These are phyloP conservation scores for Hyperoodon ampullatus DNA, from an alignment of 2,113 vertebrate species.

Conservation along the genomic window DNA sequence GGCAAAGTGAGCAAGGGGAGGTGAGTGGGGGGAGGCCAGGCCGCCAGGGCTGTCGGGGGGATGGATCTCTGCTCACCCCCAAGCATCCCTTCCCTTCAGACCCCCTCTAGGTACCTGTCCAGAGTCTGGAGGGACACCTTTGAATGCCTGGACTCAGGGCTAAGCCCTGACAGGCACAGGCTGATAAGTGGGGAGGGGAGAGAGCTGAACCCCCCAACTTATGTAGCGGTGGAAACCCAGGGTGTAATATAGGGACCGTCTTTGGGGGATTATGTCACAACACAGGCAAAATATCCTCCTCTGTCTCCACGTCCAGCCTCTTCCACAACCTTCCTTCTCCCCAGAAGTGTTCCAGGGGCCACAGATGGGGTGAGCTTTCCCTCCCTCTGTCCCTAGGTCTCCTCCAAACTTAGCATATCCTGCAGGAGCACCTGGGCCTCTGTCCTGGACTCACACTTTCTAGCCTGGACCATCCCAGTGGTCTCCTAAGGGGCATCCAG, in stretches of 20 bases:
- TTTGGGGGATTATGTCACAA: not conserved
- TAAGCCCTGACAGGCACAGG: too few relatives aligned
- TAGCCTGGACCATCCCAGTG: accelerated
- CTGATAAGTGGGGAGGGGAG: not conserved
- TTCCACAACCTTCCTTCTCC: not conserved
- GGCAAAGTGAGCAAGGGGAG: not conserved
- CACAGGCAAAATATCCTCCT: not conserved
- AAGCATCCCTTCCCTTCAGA: not conserved
- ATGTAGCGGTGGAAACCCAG: too few relatives aligned
- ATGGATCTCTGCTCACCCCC: not conserved
- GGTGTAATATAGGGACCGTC: not conserved
- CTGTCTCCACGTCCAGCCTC: too few relatives aligned
- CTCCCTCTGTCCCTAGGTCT: not conserved
- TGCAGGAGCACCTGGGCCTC: not conserved
- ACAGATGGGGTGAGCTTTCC: not conserved
- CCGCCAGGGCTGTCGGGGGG: accelerated
- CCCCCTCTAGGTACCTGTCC: not conserved
- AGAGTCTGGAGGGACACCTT: not conserved
- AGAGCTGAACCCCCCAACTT: not conserved
- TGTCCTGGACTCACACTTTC: not conserved
- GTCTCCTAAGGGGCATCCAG: not conserved
- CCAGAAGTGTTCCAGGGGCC: not conserved
- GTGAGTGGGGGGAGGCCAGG: not conserved
- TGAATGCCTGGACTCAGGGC: not conserved
- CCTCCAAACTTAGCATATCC: not conserved